phyloP scores from a whole-genome alignment of 2,888 invertebrate species.

The Acrobasis repandana region DNA sequence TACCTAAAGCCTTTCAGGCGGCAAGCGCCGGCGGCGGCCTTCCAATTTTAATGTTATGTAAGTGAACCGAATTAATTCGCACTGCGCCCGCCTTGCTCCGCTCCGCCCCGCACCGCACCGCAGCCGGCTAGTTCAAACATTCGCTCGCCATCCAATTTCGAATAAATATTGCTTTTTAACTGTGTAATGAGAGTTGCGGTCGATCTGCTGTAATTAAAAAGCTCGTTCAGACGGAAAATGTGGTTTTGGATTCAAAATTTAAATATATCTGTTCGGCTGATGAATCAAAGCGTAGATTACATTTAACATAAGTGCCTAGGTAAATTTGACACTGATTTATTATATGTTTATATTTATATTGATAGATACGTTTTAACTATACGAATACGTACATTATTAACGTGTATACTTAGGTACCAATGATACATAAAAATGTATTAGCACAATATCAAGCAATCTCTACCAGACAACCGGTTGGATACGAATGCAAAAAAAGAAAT shows the following conservation, averaged over 20 bases:
- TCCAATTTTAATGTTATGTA: constrained; percentile 66
- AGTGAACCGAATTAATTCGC: constrained; percentile 58
- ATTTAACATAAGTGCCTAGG: too few species aligned
- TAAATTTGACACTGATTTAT: too few species aligned
- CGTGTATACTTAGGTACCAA: too few species aligned
- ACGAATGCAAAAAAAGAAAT: too few species aligned
- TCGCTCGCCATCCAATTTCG: constrained; percentile 46
- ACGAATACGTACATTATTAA: too few species aligned
- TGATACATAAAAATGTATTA: too few species aligned
- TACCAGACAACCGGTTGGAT: too few species aligned
- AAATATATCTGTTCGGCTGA: constrained; percentile 1
- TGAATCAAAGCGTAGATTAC: background rate
- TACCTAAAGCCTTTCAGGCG: constrained; percentile 46
- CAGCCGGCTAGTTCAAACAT: constrained; percentile 49
- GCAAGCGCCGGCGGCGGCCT: constrained; percentile 40
- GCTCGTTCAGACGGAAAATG: constrained; percentile 43
- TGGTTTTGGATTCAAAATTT: constrained; percentile 32
- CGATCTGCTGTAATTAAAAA: constrained; percentile 57
- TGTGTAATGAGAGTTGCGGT: constrained; percentile 49
- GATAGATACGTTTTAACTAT: too few species aligned
- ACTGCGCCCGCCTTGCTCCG: constrained; percentile 33
- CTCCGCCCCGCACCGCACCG: constrained; percentile 34
- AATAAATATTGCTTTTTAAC: constrained; percentile 60
- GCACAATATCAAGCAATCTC: too few species aligned
- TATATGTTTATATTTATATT: too few species aligned